These are phyloP conservation scores for Esox niger DNA, from an alignment of 2,113 vertebrate species.

Conservation along the genomic window DNA sequence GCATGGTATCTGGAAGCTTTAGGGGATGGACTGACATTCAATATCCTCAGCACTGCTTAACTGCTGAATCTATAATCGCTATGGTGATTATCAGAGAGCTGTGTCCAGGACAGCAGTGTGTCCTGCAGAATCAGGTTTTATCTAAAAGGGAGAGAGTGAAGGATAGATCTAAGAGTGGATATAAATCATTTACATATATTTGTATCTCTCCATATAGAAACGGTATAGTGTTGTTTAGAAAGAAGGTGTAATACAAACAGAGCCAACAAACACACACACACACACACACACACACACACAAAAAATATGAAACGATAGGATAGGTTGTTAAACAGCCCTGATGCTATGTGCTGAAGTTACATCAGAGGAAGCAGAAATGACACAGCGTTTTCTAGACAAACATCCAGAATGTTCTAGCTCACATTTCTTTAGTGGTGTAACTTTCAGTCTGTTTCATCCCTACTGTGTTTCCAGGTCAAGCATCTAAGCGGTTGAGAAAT, in stretches of 20 bases:
- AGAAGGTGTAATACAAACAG: no score
- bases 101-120: constrained; percentile 31
- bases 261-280: not conserved
- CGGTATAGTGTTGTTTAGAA: no score
- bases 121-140: constrained; percentile 16
- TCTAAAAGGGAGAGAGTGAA: not conserved
- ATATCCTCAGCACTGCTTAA: constrained; percentile 41
- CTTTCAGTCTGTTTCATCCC: constrained; percentile 11
- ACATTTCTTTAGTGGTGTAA: not conserved
- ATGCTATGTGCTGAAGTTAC: constrained; percentile 18
- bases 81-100: constrained; percentile 37
- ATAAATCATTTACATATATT: no score
- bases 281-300: constrained; percentile 1
- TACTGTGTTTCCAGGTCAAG: constrained; percentile 4
- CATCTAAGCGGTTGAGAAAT: not conserved
- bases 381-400: constrained; percentile 31
- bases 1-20: not conserved
- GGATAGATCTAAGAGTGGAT: not conserved
- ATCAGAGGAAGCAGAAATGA: constrained; percentile 48
- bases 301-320: not conserved
- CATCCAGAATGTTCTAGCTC: constrained; percentile 11
- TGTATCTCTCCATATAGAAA: no score
- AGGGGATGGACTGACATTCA: constrained; percentile 20
- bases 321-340: constrained; percentile 17
- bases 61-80: constrained; percentile 27